These are phyloP conservation scores for Cladorhizidae sp. DNA, from an alignment of 37 sponge, comb jelly and placozoan genomes.

Conservation along the genomic window DNA sequence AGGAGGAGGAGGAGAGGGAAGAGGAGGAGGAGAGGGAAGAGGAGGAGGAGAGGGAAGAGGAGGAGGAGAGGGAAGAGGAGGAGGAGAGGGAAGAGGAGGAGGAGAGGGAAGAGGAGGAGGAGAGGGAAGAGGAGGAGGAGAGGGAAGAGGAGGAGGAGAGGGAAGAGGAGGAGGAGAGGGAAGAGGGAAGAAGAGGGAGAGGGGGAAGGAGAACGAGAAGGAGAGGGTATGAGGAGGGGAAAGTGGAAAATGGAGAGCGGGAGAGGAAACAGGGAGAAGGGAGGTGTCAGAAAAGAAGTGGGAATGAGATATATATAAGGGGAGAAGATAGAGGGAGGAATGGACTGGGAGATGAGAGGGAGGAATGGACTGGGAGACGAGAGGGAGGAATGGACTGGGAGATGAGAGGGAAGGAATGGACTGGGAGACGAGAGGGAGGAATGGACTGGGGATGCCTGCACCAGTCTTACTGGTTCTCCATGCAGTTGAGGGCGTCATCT, in stretches of 20 bases:
- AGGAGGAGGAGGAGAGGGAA: background rate
- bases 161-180: background rate
- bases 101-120: background rate
- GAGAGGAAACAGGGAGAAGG: too few relatives aligned
- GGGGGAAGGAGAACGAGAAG: background rate
- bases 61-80: conserved; percentile 10
- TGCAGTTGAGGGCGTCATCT: conserved; percentile 55
- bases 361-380: too few relatives aligned
- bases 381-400: too few relatives aligned
- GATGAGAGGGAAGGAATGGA: background rate
- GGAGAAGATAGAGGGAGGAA: background rate
- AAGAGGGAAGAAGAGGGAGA: background rate
- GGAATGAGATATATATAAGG: too few relatives aligned
- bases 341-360: too few relatives aligned
- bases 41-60: background rate
- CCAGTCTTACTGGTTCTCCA: conserved; percentile 42
- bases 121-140: background rate
- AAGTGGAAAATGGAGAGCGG: conserved; percentile 2
- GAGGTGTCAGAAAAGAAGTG: too few relatives aligned
- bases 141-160: conserved; percentile 14
- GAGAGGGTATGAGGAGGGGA: background rate
- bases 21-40: conserved; percentile 3
- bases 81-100: background rate
- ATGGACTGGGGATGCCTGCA: background rate
- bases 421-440: background rate